A percentile compares a stretch with the other conserved stretches of the same genome.
phyloP scores from a whole-genome alignment of 2,113 vertebrate species.

The Aegypius monachus region DNA sequence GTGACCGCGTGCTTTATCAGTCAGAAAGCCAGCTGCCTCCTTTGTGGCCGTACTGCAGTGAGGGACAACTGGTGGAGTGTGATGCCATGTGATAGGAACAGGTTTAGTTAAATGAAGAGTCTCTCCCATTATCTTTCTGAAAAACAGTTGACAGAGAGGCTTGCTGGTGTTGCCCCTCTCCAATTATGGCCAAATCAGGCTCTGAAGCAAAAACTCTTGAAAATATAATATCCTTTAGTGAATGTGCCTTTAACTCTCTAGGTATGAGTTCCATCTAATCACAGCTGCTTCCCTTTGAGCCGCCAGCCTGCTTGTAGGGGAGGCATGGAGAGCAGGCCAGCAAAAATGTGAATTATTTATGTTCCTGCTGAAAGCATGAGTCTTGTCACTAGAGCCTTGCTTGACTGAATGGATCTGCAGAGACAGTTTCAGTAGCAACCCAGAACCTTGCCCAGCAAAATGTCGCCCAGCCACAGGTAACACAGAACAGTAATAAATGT shows the following conservation, averaged over 20 bases:
- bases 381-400: background rate
- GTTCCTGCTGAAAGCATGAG: constrained; percentile 11
- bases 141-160: background rate
- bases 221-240: background rate
- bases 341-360: constrained; percentile 54
- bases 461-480: background rate
- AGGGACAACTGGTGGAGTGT: background rate
- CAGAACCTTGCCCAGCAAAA: background rate
- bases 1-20: background rate
- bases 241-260: background rate
- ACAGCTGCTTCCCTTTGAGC: background rate
- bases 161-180: background rate
- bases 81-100: background rate
- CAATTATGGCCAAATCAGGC: background rate
- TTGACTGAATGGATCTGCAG: background rate
- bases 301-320: background rate
- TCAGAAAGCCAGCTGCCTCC: background rate
- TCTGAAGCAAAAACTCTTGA: background rate
- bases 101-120: background rate
- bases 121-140: background rate
- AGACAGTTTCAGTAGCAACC: constrained; percentile 56
- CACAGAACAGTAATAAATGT: background rate
- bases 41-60: accelerated
- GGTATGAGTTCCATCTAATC: background rate
- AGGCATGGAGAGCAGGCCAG: background rate